Evolutionary conservation across 2,113 vertebrate species (phyloP), one percentile per base, ranked within the genome.

Genomic region (Petaurus breviceps): DNA sequence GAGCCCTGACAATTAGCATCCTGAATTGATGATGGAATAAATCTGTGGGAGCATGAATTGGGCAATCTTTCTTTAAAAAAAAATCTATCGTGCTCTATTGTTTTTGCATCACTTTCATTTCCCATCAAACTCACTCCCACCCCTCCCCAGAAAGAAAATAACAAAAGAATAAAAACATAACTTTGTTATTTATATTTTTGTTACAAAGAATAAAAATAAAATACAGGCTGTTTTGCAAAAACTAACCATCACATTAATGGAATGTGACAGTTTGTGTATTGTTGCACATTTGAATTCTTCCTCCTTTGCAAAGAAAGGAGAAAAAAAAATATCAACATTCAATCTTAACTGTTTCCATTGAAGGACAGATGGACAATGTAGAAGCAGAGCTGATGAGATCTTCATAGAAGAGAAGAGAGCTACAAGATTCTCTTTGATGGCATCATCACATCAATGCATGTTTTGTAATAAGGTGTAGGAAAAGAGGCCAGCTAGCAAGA

Each of bases 21-120:
- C 91, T 54, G 54, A 93, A 95, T 51, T 96, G 92, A 97, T 61
- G 92, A 96, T 8, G 93, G 90, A 96, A 97, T 93, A 96, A 97
- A 96, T 93, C 93, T 92, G 55, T 9, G 95, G 53, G 91, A 95
- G 94, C 94, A 92, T 14, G 52, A 52, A 95, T 68, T 94, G 23
- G 92, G 68, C 68, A 84, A 84, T 37, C 11, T 77, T 77, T 84
- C 68, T 84, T 8, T 23, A 43, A 51, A 51, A 51, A 51, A 43
- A 19, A 84, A 43, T 23, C 19, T 23, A 84, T 89, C 54, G 49
- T 19, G 37, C 37, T 49, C 91, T 95, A 93, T 31, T 92, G 47
- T 91, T 98, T 95, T 93, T 43, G n/a, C 19, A 84, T 84, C 68
- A 84, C 68, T 43, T 84, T 84, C 68, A 84, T 43, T 84, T 84